These are phyloP conservation scores for Umimayanthus chanpuru DNA, from an alignment of 92 coral and sea anemone species.

Conservation along the genomic window DNA sequence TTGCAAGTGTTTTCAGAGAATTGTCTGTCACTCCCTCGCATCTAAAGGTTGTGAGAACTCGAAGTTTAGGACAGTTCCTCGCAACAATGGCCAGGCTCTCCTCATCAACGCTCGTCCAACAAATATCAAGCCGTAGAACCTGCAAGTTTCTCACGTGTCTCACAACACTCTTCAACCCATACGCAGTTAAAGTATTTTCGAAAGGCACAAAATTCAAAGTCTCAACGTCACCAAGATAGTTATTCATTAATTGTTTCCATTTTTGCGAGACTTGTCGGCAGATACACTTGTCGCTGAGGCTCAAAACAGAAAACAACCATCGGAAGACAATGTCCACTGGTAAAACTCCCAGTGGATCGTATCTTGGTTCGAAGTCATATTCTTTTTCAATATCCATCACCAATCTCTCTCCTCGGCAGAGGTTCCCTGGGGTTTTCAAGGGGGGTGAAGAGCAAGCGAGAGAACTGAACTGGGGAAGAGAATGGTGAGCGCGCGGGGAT, in stretches of 20 bases:
- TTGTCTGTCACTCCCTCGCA: slow-evolving; percentile 81
- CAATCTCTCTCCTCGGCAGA: no score
- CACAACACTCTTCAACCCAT: slow-evolving; percentile 66
- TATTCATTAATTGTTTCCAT: slow-evolving; percentile 58
- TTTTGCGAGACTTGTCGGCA: slow-evolving; percentile 74
- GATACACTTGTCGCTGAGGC: slow-evolving; percentile 56
- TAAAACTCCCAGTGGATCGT: slow-evolving; percentile 49
- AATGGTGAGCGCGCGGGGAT: no score
- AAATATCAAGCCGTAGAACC: slow-evolving; percentile 74
- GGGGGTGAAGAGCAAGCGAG: no score
- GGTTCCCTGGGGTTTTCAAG: background rate
- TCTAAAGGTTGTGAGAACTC: slow-evolving; percentile 67
- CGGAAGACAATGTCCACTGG: slow-evolving; percentile 70
- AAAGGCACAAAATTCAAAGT: slow-evolving; percentile 71
- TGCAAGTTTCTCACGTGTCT: slow-evolving; percentile 59
- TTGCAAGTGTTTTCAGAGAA: slow-evolving; percentile 63
- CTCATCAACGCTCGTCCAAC: slow-evolving; percentile 88
- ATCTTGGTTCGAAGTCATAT: background rate
- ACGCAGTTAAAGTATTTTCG: slow-evolving; percentile 61
- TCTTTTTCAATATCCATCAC: background rate
- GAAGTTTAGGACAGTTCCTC: slow-evolving; percentile 75
- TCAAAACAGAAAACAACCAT: slow-evolving; percentile 57
- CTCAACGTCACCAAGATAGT: slow-evolving; percentile 49
- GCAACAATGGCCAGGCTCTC: slow-evolving; percentile 69
- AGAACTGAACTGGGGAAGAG: no score